Base-by-base conservation (phyloP, 2,797 vertebrate genomes). In the Sebastes baramenuke region DNA sequence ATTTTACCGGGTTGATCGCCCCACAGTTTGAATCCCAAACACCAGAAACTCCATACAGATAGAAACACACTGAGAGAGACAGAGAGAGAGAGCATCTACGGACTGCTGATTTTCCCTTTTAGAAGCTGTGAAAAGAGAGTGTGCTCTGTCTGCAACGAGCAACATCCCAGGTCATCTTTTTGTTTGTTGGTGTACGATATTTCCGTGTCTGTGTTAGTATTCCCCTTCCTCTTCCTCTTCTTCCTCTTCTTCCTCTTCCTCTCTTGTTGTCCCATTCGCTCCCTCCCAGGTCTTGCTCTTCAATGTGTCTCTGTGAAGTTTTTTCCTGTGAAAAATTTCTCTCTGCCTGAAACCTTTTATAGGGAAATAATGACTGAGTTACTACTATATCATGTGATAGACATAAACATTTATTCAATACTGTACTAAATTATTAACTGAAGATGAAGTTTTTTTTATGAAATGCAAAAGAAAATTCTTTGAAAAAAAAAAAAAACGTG, bases 301-400 rank as follows among this genome's bases (percentile, higher is more conserved):
- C 83, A 85, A 24, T 88, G 91, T 93, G 90, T 93, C 81, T 84
- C 83, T 92, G 91, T 93, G 88, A 83, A 87, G 66, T 89, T 84
- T 79, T 92, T 92, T 82, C 87, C 86, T 94, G 94, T 96, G 90
- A 93, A 91, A 89, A 83, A 72, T 81, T 58, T 92, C 74, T 95
- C 89, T 94, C 92, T 95, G 94, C 93, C 93, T 95, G 94, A 94
- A 93, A 38, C 75, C 89, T 94, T 93, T 92, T 92, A 89, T 93
- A 93, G 85, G 81, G 84, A 88, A 94, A 89, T 86, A 87, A 91
- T 84, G 85, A 94, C 84, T 75, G 87, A 94, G 64, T 93, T 90
- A 83, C 87, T 87, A 93, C 79, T 84, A 92, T 87, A 92, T 90
- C 68, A 89, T 92, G 90, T 94, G 89, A 93, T 90, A 92, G 84